phyloP scores from a whole-genome alignment of 2,888 invertebrate species.

The Coenonympha glycerion region DNA sequence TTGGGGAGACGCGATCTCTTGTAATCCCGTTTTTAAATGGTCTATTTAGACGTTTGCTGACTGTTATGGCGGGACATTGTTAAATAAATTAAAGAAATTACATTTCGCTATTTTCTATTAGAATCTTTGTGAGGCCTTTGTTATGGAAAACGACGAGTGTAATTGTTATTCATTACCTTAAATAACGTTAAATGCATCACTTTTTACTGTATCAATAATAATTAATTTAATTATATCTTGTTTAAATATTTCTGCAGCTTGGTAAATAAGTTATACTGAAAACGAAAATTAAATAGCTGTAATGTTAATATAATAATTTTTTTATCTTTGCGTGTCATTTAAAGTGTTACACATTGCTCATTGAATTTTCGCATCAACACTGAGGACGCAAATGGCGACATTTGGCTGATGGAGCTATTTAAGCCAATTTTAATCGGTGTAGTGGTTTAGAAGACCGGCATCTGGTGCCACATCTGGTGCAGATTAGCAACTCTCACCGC shows the following conservation, averaged over 20 bases:
- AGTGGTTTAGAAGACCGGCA: conserved; percentile 70
- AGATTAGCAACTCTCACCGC: conserved; percentile 49
- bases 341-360: background rate
- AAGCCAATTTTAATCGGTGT: conserved; percentile 63
- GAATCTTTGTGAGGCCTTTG: conserved; percentile 19
- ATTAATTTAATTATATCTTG: conserved; percentile 14
- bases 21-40: conserved; percentile 64
- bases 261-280: background rate
- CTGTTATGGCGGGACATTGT: conserved; percentile 56
- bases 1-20: conserved; percentile 43
- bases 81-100: conserved; percentile 61
- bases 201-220: no score
- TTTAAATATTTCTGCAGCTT: conserved; percentile 2
- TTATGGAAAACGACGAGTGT: conserved; percentile 18
- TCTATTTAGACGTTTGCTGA: conserved; percentile 67
- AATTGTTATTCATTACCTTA: conserved; percentile 3
- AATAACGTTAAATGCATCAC: background rate
- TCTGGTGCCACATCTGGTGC: conserved; percentile 54
- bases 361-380: conserved; percentile 8
- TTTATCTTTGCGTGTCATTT: background rate
- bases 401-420: conserved; percentile 60
- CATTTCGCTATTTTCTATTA: conserved; percentile 37
- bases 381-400: conserved; percentile 37
- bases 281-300: background rate
- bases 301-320: background rate